Conservation (phyloP, 2,797 vertebrate species). For the Iguana delicatissima region DNA sequence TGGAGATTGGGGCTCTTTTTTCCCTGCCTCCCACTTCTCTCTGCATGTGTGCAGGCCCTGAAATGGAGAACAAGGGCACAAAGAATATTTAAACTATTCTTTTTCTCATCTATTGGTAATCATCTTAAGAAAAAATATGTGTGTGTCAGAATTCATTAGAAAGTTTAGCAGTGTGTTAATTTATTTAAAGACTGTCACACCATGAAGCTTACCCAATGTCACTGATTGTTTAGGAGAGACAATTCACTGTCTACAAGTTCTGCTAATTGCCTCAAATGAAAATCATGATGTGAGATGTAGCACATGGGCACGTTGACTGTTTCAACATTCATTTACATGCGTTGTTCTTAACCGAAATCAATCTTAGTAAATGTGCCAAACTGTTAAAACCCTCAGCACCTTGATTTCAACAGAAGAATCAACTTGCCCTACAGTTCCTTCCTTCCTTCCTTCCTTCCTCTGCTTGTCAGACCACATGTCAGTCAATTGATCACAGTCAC, state of each 20-base stretch:
- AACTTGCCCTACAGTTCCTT: conserved; percentile 4
- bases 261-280: conserved; percentile 45
- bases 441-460: not conserved
- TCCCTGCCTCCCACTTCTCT: not conserved
- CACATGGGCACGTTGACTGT: conserved; percentile 17
- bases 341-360: conserved; percentile 62
- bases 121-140: conserved; percentile 47
- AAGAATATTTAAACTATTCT: conserved; percentile 34
- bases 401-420: conserved; percentile 52
- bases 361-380: conserved; percentile 67
- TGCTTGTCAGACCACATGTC: not conserved
- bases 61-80: not conserved
- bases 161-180: conserved; percentile 49
- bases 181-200: conserved; percentile 50
- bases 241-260: conserved; percentile 41
- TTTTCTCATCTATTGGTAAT: conserved; percentile 63
- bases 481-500: not conserved
- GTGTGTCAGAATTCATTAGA: conserved; percentile 60
- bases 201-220: conserved; percentile 34
- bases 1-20: not conserved
- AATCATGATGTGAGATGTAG: conserved; percentile 41
- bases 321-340: conserved; percentile 52
- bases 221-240: conserved; percentile 31
- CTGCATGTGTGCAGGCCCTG: not conserved
- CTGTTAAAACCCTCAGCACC: conserved; percentile 45